Evolutionary conservation across 2,113 vertebrate species (phyloP).

Genomic region (Steatornis caripensis): DNA sequence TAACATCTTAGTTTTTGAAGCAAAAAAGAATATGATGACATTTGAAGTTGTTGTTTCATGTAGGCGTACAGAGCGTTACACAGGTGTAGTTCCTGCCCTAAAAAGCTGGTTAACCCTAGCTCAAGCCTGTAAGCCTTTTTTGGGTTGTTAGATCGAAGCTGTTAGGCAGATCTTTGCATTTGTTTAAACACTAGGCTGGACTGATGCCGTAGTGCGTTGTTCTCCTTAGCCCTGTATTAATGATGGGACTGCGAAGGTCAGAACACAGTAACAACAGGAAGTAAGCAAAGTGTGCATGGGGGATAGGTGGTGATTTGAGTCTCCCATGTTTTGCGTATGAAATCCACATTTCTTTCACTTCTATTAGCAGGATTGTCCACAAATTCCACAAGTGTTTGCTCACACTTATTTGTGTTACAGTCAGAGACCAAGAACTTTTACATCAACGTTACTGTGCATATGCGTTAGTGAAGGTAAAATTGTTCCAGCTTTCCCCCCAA

Average conservation of each 20-base stretch:
- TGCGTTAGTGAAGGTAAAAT: not conserved
- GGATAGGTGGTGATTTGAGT: not conserved
- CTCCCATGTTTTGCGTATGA: not conserved
- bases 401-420: not conserved
- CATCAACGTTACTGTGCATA: not conserved
- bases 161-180: not conserved
- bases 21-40: not conserved
- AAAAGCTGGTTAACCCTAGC: not conserved
- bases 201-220: not conserved
- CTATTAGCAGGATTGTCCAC: not conserved
- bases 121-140: not conserved
- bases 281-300: accelerated
- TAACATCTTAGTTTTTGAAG: not conserved
- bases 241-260: not conserved
- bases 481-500: not conserved
- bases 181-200: not conserved
- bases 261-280: not conserved
- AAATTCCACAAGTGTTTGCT: not conserved
- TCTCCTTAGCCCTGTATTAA: not conserved
- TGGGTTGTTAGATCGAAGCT: not conserved
- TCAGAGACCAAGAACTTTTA: not conserved
- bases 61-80: accelerated
- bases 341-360: not conserved
- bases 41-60: not conserved
- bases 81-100: not conserved